These are phyloP conservation scores for Dendrolimus pini DNA, from an alignment of 2,888 invertebrate species.

Conservation along the genomic window DNA sequence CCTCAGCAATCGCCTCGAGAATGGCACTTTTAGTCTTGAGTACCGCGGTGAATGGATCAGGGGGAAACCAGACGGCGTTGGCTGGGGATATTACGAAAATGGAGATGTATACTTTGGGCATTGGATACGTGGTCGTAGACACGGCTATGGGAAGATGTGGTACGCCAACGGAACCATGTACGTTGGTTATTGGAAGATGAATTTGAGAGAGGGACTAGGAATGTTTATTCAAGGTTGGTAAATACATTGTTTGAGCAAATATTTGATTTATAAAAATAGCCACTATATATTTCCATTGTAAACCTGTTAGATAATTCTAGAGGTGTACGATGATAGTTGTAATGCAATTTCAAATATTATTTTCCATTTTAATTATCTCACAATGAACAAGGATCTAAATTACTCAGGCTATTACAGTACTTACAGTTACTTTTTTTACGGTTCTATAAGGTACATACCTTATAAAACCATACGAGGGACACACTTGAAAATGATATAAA, in stretches of 20 bases:
- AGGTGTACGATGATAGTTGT: no score
- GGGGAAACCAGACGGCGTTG: conserved; percentile 76
- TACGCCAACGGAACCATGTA: conserved; percentile 76
- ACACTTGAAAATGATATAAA: no score
- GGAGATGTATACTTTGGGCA: conserved; percentile 79
- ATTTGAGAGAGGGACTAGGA: conserved; percentile 67
- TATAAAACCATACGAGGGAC: no score
- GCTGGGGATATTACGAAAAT: conserved; percentile 73
- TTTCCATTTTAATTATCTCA: no score
- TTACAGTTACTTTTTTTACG: no score
- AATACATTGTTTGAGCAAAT: not conserved
- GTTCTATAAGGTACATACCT: no score
- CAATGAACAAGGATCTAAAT: no score
- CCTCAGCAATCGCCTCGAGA: conserved; percentile 50
- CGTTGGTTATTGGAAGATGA: conserved; percentile 77
- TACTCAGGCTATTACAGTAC: no score
- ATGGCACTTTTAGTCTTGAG: conserved; percentile 55
- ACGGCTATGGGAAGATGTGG: conserved; percentile 80
- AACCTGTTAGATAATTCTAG: no score
- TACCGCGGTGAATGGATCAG: conserved; percentile 79
- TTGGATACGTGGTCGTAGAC: conserved; percentile 60
- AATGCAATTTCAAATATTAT: no score
- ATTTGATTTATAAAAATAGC: no score
- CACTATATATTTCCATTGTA: no score
- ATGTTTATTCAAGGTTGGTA: conserved; percentile 67